Evolutionary conservation across 1,140 invertebrate species (phyloP).

Genomic region (Caenorhabditis latens): DNA sequence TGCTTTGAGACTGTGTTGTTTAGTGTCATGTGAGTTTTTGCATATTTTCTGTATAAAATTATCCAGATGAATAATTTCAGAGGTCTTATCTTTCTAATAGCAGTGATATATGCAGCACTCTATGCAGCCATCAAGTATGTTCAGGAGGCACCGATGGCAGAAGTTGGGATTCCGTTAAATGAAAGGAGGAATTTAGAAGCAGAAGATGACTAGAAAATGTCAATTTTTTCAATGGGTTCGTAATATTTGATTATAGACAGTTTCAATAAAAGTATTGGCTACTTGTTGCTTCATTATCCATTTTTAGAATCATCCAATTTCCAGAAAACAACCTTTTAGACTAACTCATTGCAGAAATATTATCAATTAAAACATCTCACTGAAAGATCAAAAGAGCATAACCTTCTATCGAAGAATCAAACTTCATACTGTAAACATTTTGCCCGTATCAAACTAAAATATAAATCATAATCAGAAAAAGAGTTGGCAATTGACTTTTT

Average conservation of each 20-base stretch:
- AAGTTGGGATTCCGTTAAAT: not conserved
- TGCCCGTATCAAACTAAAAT: not conserved
- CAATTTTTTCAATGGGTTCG: too few relatives aligned
- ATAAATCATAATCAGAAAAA: not conserved
- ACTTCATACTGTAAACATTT: not conserved
- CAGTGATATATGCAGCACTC: not conserved
- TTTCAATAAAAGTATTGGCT: too few relatives aligned
- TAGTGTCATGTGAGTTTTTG: not conserved
- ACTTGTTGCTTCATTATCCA: too few relatives aligned
- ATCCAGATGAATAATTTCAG: not conserved
- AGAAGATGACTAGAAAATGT: not conserved
- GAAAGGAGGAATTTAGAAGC: not conserved
- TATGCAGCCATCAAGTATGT: not conserved
- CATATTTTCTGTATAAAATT: not conserved
- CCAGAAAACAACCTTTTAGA: too few relatives aligned
- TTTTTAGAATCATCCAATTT: too few relatives aligned
- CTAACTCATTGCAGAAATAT: too few relatives aligned
- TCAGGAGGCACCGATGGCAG: not conserved
- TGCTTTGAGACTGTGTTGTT: not conserved
- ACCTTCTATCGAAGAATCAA: not conserved
- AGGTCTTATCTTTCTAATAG: not conserved
- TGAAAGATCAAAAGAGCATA: too few relatives aligned
- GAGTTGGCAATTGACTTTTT: not conserved
- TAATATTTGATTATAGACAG: too few relatives aligned
- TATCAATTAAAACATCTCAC: too few relatives aligned